phyloP scores from a whole-genome alignment of 2,113 vertebrate species.

The Oryzias curvinotus region DNA sequence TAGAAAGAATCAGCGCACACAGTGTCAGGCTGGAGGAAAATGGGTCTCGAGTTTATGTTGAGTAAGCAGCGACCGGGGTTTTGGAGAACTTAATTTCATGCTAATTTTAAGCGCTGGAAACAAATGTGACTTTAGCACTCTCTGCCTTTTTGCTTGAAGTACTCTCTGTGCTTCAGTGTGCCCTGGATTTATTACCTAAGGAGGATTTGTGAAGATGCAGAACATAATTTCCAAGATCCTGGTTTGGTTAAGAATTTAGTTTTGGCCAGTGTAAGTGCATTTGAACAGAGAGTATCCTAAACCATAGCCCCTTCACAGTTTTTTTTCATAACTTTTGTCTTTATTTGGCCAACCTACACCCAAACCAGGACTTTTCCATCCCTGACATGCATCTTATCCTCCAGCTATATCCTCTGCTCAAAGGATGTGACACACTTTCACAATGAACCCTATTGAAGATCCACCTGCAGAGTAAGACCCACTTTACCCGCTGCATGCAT shows the following conservation, averaged over 20 bases:
- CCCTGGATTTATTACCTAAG: slow-evolving; percentile 5
- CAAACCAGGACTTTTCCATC: slow-evolving; percentile 11
- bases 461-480: slow-evolving; percentile 83
- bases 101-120: slow-evolving; percentile 60
- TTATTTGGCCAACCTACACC: slow-evolving; percentile 11
- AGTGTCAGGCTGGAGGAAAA: slow-evolving; percentile 60
- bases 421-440: slow-evolving; percentile 77
- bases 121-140: slow-evolving; percentile 46
- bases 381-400: slow-evolving; percentile 6
- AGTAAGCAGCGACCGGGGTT: slow-evolving; percentile 58
- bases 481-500: slow-evolving; percentile 85
- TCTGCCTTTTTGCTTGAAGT: background rate
- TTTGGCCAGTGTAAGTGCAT: too few relatives aligned
- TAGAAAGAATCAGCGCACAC: slow-evolving; percentile 59
- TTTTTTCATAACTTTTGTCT: too few relatives aligned
- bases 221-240: too few relatives aligned
- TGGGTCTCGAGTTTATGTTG: slow-evolving; percentile 58
- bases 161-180: background rate
- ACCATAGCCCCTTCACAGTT: too few relatives aligned
- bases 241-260: too few relatives aligned
- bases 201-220: too few relatives aligned
- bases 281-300: too few relatives aligned
- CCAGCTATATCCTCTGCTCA: background rate
- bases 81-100: slow-evolving; percentile 65
- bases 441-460: slow-evolving; percentile 78